phyloP scores from a whole-genome alignment of 2,113 vertebrate genomes.

The Nothobranchius kuhntae region DNA sequence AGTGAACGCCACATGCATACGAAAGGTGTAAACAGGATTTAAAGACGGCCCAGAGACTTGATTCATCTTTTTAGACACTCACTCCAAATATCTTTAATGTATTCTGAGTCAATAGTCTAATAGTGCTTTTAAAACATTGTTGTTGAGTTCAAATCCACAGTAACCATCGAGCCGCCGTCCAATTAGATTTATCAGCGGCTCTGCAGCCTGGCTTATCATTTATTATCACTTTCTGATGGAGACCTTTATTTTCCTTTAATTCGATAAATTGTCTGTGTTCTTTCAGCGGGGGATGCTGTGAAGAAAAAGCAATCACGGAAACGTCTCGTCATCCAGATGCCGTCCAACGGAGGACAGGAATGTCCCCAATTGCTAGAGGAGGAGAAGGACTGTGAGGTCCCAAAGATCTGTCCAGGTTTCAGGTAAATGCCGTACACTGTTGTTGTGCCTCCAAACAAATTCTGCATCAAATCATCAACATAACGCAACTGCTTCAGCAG shows the following conservation, averaged over 20 bases:
- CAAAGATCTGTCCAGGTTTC: constrained; percentile 84
- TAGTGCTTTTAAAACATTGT: background rate
- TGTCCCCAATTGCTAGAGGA: constrained; percentile 90
- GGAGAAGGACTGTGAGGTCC: constrained; percentile 86
- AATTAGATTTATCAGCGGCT: constrained; percentile 21
- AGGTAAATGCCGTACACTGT: constrained; percentile 76
- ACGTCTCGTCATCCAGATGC: constrained; percentile 87
- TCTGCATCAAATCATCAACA: too few relatives aligned
- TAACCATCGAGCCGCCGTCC: constrained; percentile 10
- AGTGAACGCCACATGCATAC: constrained; percentile 1
- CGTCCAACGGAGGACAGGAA: constrained; percentile 91
- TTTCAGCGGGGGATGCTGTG: constrained; percentile 75
- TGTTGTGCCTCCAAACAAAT: too few relatives aligned
- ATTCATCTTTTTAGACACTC: constrained; percentile 35
- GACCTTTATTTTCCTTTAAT: constrained; percentile 13
- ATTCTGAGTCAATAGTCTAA: constrained; percentile 31
- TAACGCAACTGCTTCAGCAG: too few relatives aligned
- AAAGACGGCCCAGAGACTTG: constrained; percentile 26
- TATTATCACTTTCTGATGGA: constrained; percentile 16
- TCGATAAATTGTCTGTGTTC: constrained; percentile 30
- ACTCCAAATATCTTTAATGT: constrained; percentile 33
- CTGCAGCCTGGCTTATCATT: constrained; percentile 20
- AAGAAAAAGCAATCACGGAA: constrained; percentile 86
- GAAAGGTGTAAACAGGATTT: background rate
- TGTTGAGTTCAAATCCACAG: background rate